Evolutionary conservation across 2,888 invertebrate species (phyloP).

Genomic region (Spisula solida): DNA sequence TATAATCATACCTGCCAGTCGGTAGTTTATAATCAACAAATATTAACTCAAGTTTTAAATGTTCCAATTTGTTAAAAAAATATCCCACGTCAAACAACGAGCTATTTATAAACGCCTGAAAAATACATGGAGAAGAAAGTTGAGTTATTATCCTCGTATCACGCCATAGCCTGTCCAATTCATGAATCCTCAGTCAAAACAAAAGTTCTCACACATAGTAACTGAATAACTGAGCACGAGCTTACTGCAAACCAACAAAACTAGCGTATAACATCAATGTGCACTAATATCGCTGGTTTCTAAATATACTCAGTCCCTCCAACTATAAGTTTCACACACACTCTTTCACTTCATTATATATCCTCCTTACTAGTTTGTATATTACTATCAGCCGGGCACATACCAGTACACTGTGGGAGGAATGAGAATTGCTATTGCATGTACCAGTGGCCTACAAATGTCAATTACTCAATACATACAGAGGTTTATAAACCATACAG

Average conservation of each 20-base stretch:
- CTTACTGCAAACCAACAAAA: neutral
- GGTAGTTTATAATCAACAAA: neutral
- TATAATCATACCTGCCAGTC: neutral
- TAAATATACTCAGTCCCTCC: neutral
- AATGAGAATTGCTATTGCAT: slow-evolving; percentile 34
- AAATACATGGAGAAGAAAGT: neutral
- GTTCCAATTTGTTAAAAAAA: neutral
- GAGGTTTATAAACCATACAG: slow-evolving; percentile 49
- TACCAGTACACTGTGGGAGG: slow-evolving; percentile 29
- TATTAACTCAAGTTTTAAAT: neutral
- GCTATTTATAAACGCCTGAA: neutral
- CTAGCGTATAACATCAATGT: neutral
- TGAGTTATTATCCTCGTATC: neutral
- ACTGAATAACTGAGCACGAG: neutral
- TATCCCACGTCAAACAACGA: neutral
- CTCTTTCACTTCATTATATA: slow-evolving; percentile 14
- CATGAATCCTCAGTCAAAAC: slow-evolving; percentile 4
- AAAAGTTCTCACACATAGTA: slow-evolving; percentile 17
- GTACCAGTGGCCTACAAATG: slow-evolving; percentile 49
- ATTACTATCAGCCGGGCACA: neutral
- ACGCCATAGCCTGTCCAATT: neutral
- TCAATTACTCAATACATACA: slow-evolving; percentile 61
- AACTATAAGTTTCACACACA: neutral
- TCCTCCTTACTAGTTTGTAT: neutral
- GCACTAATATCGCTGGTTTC: neutral